phyloP scores from a whole-genome alignment of 1,140 invertebrate species.

The Philotrypesis tridentata region DNA sequence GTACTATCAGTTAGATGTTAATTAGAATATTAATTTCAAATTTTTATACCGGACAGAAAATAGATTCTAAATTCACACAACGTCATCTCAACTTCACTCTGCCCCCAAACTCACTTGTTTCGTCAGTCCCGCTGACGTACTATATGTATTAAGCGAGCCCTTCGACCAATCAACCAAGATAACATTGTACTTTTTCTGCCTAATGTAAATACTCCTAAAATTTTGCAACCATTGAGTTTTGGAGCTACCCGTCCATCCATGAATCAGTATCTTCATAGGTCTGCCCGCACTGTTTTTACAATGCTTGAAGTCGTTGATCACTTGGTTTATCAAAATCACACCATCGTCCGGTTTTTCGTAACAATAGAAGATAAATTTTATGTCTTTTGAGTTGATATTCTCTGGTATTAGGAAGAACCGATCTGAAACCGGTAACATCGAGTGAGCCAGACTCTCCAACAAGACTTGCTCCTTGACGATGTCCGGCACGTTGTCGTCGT shows the following conservation, averaged over 20 bases:
- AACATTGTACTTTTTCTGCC: conserved; percentile 76
- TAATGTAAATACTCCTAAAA: conserved; percentile 74
- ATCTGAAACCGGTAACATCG: conserved; percentile 38
- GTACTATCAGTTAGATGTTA: no score
- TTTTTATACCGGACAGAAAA: no score
- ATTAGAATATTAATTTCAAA: no score
- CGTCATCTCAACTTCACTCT: no score
- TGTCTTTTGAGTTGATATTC: conserved; percentile 12
- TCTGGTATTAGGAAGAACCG: no score
- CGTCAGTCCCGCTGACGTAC: conserved; percentile 69
- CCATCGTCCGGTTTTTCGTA: conserved; percentile 51
- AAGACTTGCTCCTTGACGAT: conserved; percentile 43
- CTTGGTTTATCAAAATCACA: conserved; percentile 43
- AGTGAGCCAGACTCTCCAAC: conserved; percentile 50
- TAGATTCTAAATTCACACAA: no score
- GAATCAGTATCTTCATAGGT: conserved; percentile 72
- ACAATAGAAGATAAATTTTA: conserved; percentile 56
- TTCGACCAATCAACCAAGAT: conserved; percentile 80
- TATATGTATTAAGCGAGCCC: conserved; percentile 73
- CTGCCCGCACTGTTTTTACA: conserved; percentile 64
- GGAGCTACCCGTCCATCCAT: conserved; percentile 74
- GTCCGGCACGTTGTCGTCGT: conserved; percentile 27
- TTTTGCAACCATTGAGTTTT: conserved; percentile 65
- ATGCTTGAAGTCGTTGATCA: conserved; percentile 48
- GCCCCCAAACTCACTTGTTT: conserved; percentile 68